Evolutionary conservation across 2,797 vertebrate genomes (phyloP), one percentile per base, ranked within the genome.

Genomic region (Typhlichthys eigenmanni): DNA sequence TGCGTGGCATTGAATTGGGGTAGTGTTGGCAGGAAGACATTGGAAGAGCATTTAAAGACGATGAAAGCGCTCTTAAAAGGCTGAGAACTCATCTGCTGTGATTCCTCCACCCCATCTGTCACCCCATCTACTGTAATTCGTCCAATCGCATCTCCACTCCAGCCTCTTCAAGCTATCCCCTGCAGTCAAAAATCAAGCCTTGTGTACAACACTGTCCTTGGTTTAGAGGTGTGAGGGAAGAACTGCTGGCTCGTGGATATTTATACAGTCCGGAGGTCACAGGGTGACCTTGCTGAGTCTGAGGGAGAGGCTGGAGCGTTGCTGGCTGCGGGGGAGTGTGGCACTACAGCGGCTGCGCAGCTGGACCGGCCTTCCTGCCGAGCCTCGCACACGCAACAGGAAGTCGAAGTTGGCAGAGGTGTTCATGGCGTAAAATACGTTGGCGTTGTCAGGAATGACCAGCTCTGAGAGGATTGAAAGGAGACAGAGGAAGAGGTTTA

Each of bases 391-490:
- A 1, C 95, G 91, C 79, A 98, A 88, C 81, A 98, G 89, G 86
- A 98, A 98, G 83, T 98, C 88, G 0, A 95, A 98, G 87, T 96
- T 96, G 0, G 89, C 95, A 0, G 94, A 93, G 75, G 94, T 96
- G 89, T 96, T 98, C 96, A 98, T 98, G 86, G 95, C 96, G 0
- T 98, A 98, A 67, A 97, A 98, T 50, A 98, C 95, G 0, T 98
- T 98, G 59, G 94, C 96, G 0, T 94, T 95, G 59, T 93, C 92
- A 0, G 96, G 96, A 68, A 98, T 94, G 78, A 95, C 91, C 47
- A 98, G 89, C 77, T 98, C 96, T 98, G 85, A 50, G 52, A 13
- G 14, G 8, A 78, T 1, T n/a, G 48, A 5, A 1, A 12, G 16
- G 29, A 57, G 62, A 19, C 8, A 57, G 11, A 17, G 14, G 16